A percentile compares a stretch with the other conserved stretches of the same genome.
These are phyloP conservation scores for Apodemus agrarius DNA, from an alignment of 2,797 vertebrate species.

Conservation along the genomic window DNA sequence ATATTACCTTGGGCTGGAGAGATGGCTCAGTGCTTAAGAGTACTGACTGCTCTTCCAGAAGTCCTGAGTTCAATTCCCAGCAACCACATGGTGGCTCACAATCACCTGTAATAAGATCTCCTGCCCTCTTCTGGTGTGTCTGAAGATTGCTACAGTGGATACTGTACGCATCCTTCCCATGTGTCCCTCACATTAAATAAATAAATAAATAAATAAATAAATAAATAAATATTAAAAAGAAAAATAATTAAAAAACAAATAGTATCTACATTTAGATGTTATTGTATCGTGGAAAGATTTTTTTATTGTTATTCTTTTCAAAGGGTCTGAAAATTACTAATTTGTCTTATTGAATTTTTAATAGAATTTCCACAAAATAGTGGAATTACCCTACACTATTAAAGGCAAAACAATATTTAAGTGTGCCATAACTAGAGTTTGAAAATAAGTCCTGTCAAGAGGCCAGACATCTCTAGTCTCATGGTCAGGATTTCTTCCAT, in stretches of 20 bases:
- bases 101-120: too few species aligned
- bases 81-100: too few species aligned
- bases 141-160: too few species aligned
- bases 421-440: neutral
- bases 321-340: conserved; percentile 11
- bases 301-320: neutral
- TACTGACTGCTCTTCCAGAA: too few species aligned
- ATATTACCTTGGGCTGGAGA: too few species aligned
- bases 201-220: too few species aligned
- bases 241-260: neutral
- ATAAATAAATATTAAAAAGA: too few species aligned
- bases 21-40: too few species aligned
- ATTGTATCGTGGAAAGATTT: neutral
- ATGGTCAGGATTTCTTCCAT: neutral
- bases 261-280: neutral
- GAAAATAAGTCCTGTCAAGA: neutral
- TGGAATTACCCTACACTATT: neutral
- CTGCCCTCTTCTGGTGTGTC: too few species aligned
- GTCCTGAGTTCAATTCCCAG: too few species aligned
- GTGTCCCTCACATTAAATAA: too few species aligned
- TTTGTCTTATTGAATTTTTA: conserved; percentile 5
- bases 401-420: conserved; percentile 7
- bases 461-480: neutral
- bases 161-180: too few species aligned
- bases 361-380: conserved; percentile 17